phyloP scores from a whole-genome alignment of 1,140 invertebrate species.

The Antheraea mylitta region DNA sequence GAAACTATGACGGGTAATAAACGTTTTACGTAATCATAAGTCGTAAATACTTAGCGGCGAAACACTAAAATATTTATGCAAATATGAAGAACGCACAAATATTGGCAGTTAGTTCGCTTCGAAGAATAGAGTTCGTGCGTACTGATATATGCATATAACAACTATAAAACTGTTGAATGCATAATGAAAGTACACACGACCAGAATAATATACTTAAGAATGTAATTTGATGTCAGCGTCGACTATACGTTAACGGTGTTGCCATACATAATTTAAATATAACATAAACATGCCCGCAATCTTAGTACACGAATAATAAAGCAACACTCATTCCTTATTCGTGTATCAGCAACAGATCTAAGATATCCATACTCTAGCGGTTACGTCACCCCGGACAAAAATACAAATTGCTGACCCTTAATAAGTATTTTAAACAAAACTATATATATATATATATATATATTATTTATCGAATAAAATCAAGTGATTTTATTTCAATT shows the following conservation, averaged over 20 bases:
- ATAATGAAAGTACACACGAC: neutral
- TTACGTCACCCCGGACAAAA: too few species aligned
- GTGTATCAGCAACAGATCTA: too few species aligned
- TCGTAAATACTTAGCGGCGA: slow-evolving; percentile 18
- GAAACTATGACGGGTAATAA: slow-evolving; percentile 19
- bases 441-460: too few species aligned
- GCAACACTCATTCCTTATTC: too few species aligned
- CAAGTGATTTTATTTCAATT: too few species aligned
- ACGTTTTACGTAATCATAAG: slow-evolving; percentile 29
- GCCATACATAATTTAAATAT: neutral
- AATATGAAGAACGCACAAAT: slow-evolving; percentile 24
- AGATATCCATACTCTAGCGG: too few species aligned
- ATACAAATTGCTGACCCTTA: too few species aligned
- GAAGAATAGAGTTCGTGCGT: slow-evolving; percentile 3
- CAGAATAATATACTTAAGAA: neutral
- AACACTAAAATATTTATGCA: slow-evolving; percentile 25
- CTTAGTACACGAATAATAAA: too few species aligned
- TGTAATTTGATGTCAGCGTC: neutral
- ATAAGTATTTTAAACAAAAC: too few species aligned
- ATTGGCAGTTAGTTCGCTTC: slow-evolving; percentile 17
- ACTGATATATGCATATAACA: neutral
- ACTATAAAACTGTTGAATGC: slow-evolving; percentile 6
- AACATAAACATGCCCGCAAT: neutral
- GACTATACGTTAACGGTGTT: neutral
- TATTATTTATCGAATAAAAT: too few species aligned